Evolutionary conservation across 1,140 invertebrate species (phyloP).

Genomic region (Zophobas morio): DNA sequence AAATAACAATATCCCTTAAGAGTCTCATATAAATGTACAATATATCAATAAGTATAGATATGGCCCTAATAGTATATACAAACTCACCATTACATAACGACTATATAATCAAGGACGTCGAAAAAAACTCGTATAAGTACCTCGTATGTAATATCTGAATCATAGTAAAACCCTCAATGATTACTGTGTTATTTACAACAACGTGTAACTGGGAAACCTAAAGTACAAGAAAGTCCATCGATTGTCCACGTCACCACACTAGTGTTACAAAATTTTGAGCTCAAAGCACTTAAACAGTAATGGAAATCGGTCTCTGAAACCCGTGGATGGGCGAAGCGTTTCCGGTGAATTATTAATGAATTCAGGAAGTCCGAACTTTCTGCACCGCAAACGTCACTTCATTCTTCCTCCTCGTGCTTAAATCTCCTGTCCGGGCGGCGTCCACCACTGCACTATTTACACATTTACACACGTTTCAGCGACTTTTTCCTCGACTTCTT

Average conservation of each 20-base stretch:
- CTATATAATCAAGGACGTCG: slow-evolving; percentile 18
- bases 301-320: neutral
- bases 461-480: slow-evolving; percentile 28
- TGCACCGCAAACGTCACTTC: neutral
- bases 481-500: neutral
- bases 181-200: slow-evolving; percentile 34
- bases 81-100: neutral
- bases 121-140: slow-evolving; percentile 38
- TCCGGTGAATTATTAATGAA: slow-evolving; percentile 38
- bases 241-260: slow-evolving; percentile 1
- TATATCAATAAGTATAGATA: slow-evolving; percentile 37
- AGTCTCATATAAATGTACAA: slow-evolving; percentile 36
- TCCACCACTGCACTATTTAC: slow-evolving; percentile 40
- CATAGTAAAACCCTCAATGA: slow-evolving; percentile 7
- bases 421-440: no score
- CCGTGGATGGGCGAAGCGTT: slow-evolving; percentile 20
- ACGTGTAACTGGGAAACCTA: slow-evolving; percentile 6
- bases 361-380: slow-evolving; percentile 23
- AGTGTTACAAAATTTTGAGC: slow-evolving; percentile 10
- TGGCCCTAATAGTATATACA: slow-evolving; percentile 37
- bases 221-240: neutral
- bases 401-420: no score
- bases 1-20: slow-evolving; percentile 36
- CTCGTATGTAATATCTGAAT: slow-evolving; percentile 15
- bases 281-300: slow-evolving; percentile 20